Evolutionary conservation across 2,113 vertebrate genomes (phyloP).

Genomic region (Girardinichthys multiradiatus): DNA sequence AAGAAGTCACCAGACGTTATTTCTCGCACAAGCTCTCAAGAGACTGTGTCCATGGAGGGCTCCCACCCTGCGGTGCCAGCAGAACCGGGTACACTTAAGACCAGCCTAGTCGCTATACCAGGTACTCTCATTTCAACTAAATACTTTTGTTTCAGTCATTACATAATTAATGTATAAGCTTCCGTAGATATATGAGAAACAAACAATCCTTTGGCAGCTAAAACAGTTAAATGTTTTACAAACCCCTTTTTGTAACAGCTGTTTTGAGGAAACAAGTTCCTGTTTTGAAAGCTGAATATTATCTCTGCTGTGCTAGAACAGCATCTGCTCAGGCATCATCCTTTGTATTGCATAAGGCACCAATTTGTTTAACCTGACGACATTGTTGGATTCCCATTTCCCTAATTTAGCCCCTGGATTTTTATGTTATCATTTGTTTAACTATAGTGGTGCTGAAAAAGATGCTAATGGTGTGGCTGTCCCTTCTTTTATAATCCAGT

Average conservation of each 20-base stretch:
- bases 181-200: not conserved
- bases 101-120: slow-evolving; percentile 94
- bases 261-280: not conserved
- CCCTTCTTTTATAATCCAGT: too few relatives aligned
- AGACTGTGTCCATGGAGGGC: slow-evolving; percentile 94
- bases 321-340: not conserved
- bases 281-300: not conserved
- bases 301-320: not conserved
- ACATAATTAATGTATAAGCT: not conserved
- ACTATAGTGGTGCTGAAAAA: too few relatives aligned
- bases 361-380: not conserved
- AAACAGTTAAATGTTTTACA: not conserved
- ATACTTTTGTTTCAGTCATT: not conserved
- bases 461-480: too few relatives aligned
- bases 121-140: slow-evolving; percentile 73
- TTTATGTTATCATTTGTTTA: too few relatives aligned
- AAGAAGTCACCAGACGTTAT: slow-evolving; percentile 86
- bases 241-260: not conserved
- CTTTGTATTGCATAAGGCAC: not conserved
- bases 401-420: too few relatives aligned
- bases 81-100: slow-evolving; percentile 93
- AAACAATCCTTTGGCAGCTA: not conserved
- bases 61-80: slow-evolving; percentile 92
- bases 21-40: slow-evolving; percentile 93
- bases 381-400: not conserved